These are phyloP conservation scores for Coronaproctus castanopsis DNA, from an alignment of 2,888 invertebrate genomes.

Conservation along the genomic window DNA sequence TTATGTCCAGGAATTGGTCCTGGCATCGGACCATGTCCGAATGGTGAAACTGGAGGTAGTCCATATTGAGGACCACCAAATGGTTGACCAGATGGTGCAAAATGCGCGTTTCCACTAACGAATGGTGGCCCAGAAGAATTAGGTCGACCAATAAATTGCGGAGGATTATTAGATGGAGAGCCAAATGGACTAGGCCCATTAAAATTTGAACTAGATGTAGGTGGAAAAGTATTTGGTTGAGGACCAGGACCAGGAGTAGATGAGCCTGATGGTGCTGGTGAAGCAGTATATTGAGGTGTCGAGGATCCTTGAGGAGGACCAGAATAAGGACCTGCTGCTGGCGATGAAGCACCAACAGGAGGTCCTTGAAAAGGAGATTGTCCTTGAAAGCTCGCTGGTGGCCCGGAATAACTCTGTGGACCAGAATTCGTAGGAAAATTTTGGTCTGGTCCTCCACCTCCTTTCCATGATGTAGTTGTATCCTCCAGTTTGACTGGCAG, in stretches of 20 bases:
- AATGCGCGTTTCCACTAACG: conserved; percentile 37
- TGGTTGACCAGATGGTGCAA: conserved; percentile 36
- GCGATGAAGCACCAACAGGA: conserved; percentile 53
- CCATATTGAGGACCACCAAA: conserved; percentile 45
- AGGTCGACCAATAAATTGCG: conserved; percentile 42
- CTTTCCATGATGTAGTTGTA: conserved; percentile 54
- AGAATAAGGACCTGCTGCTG: conserved; percentile 48
- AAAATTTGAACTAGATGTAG: conserved; percentile 29
- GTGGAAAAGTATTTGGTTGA: conserved; percentile 20
- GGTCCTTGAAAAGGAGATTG: conserved; percentile 41
- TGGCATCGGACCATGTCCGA: conserved; percentile 39
- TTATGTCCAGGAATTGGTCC: conserved; percentile 42
- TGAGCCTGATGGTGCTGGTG: conserved; percentile 60
- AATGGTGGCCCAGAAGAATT: conserved; percentile 28
- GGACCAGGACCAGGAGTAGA: conserved; percentile 58
- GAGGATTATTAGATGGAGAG: conserved; percentile 44
- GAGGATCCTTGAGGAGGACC: conserved; percentile 52
- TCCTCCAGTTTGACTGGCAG: conserved; percentile 55
- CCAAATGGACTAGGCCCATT: conserved; percentile 51
- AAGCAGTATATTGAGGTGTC: conserved; percentile 66
- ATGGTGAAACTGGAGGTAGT: conserved; percentile 48
- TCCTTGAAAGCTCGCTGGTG: conserved; percentile 34
- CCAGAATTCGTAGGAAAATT: conserved; percentile 21
- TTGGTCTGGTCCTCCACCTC: conserved; percentile 40
- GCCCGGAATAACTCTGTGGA: conserved; percentile 35